Evolutionary conservation across 2,888 invertebrate species (phyloP), one percentile per base, ranked within the genome.

Genomic region (Caenorhabditis sp.): DNA sequence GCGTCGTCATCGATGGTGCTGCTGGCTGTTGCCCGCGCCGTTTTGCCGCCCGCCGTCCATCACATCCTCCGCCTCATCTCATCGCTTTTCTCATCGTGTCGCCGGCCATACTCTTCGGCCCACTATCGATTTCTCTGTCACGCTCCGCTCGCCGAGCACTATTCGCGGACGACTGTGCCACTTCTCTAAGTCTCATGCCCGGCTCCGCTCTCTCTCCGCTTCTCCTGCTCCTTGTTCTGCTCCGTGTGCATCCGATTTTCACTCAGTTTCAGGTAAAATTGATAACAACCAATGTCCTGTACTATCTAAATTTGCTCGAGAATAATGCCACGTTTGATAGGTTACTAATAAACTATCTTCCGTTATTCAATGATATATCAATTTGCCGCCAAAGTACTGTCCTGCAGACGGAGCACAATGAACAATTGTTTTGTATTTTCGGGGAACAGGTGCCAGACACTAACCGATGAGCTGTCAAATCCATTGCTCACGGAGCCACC

Each of bases 261-360:
- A 35, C 72, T 39, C 72, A 72, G 50, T 72, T 72, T 63, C 72
- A 72, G 72, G 72, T 72, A 72, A 70, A 30, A 7, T 3, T 22
- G n/a, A 13, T 3, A 26, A 46, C 26, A 46, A 46, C 46, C n/a
- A n/a, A 35, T 35, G 13, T 13, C 13, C 35, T 13, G 35, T 9
- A 13, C 35, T 13, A 13, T 35, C 35, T 2, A 9, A 9, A 35
- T 35, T 35, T 13, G 35, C 13, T 35, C 9, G 11, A 13, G 13
- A 43, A 11, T 46, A n/a, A 24, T 24, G 45, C 46, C n/a, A 46
- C 9, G 43, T 20, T 15, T 22, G 3, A 6, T 37, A n/a, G 8
- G 13, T 6, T 3, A 45, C 43, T 45, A 45, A 45, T 45, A 20
- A 45, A 45, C 20, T 11, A n/a, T n/a, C n/a, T n/a, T n/a, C n/a